Evolutionary conservation across 2,888 invertebrate species (phyloP), one percentile per base, ranked within the genome.

Genomic region (Hypena proboscidalis): DNA sequence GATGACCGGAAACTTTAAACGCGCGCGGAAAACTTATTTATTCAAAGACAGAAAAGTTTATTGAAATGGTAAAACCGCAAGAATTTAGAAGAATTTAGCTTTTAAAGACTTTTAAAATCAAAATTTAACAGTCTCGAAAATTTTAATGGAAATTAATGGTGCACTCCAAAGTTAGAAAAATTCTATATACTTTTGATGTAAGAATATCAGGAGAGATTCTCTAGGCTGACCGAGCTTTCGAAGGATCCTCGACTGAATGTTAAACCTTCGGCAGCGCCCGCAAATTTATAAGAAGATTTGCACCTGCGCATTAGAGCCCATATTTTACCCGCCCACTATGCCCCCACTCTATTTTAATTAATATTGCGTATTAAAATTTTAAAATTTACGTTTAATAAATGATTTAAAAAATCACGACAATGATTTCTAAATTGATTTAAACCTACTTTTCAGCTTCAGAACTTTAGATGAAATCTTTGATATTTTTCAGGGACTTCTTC

Each of bases 301-400:
- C 59, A 74, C 78, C 68, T 79, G 81, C 80, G 83, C 82, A 73
- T 17, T 62, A 37, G 22, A n/a, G 9, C 13, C 9, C 8, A 27
- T 20, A 51, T 32, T 36, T 25, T 10, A 5, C 29, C 45, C 56
- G 55, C 48, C 46, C 19, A 50, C 51, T 48, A 35, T 51, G 48
- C 59, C 57, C 53, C 48, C 47, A 33, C 26, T 52, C 48, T 46
- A 43, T 32, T 26, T 7, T 30, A 36, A 46, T n/a, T 17, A 4
- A 29, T 21, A 25, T 41, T 31, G 35, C 20, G 8, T n/a, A 5
- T 22, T 17, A 5, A 17, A 17, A 17, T 17, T 17, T 5, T 17
- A 17, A 17, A 3, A 25, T 30, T 35, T 23, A 13, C 25, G 31
- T 14, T 30, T 19, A 17, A 41, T 15, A 20, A 25, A 19, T 31